These are phyloP conservation scores for Esox masquinongy DNA, from an alignment of 2,797 vertebrate genomes.

Conservation along the genomic window DNA sequence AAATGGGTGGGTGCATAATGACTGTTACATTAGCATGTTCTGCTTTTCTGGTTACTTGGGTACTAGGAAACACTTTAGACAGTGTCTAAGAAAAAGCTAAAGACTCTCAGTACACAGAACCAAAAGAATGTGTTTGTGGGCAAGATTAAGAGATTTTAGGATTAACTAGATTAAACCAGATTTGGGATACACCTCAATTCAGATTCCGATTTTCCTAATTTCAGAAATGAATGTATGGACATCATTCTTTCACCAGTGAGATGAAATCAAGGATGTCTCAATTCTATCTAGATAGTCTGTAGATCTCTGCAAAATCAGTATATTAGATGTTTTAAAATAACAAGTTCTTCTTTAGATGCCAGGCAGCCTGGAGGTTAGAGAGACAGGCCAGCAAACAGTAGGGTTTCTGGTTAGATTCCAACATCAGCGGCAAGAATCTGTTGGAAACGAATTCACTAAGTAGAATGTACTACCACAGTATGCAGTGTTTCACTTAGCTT, in stretches of 20 bases:
- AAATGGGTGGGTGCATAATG: neutral
- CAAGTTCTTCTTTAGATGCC: neutral
- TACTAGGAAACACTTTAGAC: slow-evolving; percentile 2
- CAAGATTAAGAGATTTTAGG: slow-evolving; percentile 69
- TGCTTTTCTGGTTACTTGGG: slow-evolving; percentile 3
- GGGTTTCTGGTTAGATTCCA: neutral
- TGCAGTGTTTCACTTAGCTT: too few relatives aligned
- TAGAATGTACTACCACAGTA: too few relatives aligned
- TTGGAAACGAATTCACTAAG: neutral
- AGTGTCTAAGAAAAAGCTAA: neutral
- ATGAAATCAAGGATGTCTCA: neutral
- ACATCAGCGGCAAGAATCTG: neutral
- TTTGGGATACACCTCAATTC: neutral
- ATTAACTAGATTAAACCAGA: slow-evolving; percentile 54
- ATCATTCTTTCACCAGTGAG: neutral
- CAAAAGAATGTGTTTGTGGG: slow-evolving; percentile 32
- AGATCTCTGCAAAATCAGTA: neutral
- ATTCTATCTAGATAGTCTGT: neutral
- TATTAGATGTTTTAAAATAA: neutral
- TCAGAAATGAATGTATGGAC: slow-evolving; percentile 17
- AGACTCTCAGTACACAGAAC: neutral
- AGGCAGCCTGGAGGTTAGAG: neutral
- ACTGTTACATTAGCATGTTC: neutral
- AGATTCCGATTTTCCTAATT: slow-evolving; percentile 30
- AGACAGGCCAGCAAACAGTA: neutral